Evolutionary conservation across 2,888 invertebrate species (phyloP).

Genomic region (Anodontia alba): DNA sequence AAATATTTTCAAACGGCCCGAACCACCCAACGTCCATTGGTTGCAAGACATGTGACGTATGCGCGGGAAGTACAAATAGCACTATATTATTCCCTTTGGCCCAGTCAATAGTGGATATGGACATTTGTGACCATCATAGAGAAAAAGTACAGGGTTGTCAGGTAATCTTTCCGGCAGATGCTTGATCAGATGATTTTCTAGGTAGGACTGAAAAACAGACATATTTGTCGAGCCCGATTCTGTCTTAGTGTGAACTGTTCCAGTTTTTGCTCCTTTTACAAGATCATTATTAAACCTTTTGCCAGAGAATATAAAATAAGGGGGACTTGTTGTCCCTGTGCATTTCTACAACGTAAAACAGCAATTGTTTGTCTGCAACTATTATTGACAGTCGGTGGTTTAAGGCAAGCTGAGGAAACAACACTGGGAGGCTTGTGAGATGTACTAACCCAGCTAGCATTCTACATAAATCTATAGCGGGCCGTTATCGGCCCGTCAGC

Average conservation of each 20-base stretch:
- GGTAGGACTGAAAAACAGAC: background rate
- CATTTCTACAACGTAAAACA: too few species aligned
- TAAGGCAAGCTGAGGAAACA: too few species aligned
- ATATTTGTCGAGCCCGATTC: background rate
- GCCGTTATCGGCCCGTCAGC: too few species aligned
- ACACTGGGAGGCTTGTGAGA: too few species aligned
- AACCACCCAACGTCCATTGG: background rate
- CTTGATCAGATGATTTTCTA: background rate
- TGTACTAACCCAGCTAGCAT: too few species aligned
- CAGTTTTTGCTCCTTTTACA: background rate
- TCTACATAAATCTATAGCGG: too few species aligned
- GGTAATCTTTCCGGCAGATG: background rate
- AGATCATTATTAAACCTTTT: too few species aligned
- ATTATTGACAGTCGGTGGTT: too few species aligned
- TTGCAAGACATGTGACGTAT: constrained; percentile 22
- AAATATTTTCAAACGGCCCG: background rate
- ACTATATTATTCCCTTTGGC: constrained; percentile 26
- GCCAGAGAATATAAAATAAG: too few species aligned
- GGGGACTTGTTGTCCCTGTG: too few species aligned
- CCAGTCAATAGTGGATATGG: constrained; percentile 35
- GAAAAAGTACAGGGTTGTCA: background rate
- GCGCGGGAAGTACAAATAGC: constrained; percentile 25
- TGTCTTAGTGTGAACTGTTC: background rate
- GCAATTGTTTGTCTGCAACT: too few species aligned
- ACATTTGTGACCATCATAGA: constrained; percentile 29